phyloP scores from a whole-genome alignment of 23 tunicate genomes.

The Ciona savignyi region DNA sequence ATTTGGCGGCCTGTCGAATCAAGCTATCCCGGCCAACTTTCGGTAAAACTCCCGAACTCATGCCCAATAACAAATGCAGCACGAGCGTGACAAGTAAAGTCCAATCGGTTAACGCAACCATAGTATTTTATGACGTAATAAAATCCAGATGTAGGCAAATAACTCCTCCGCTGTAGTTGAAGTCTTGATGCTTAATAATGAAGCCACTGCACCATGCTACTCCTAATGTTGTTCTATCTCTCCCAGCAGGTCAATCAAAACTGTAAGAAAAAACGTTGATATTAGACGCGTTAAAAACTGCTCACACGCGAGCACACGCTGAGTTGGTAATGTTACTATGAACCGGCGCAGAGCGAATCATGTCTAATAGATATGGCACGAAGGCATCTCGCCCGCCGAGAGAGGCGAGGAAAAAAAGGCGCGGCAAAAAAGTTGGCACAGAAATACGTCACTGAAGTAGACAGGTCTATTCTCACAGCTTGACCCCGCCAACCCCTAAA shows the following conservation, averaged over 20 bases:
- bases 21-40: slow-evolving; percentile 57
- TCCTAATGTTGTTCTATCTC: background rate
- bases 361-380: no score
- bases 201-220: background rate
- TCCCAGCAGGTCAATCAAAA: background rate
- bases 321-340: background rate
- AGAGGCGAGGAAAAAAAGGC: no score
- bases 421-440: no score
- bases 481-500: no score
- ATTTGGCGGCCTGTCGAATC: slow-evolving; percentile 54
- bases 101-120: slow-evolving; percentile 22
- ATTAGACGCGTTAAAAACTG: background rate
- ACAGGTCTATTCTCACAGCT: no score
- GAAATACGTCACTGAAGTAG: no score
- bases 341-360: background rate
- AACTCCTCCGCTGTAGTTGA: no score
- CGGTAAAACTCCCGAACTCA: slow-evolving; percentile 45
- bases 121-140: background rate
- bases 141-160: background rate
- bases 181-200: background rate
- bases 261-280: background rate
- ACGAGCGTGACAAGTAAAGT: slow-evolving; percentile 12
- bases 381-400: no score
- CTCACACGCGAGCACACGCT: background rate
- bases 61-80: slow-evolving; percentile 14